These are phyloP conservation scores for Xyrauchen texanus DNA, from an alignment of 2,113 vertebrate genomes.

Conservation along the genomic window DNA sequence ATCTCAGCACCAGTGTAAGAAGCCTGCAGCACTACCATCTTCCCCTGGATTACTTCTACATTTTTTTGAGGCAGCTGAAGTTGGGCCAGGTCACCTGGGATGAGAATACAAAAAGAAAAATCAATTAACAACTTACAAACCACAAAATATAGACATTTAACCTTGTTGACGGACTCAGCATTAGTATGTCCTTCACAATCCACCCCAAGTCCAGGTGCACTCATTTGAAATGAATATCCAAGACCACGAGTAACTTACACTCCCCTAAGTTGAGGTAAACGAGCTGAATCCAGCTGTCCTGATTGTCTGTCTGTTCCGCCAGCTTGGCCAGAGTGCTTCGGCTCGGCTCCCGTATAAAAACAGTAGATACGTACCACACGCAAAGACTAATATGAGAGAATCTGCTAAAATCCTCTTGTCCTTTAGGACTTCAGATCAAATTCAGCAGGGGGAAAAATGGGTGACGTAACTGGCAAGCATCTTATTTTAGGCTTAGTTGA, in stretches of 20 bases:
- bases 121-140: not conserved
- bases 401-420: constrained; percentile 36
- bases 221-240: not conserved
- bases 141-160: not conserved
- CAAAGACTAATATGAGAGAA: constrained; percentile 1
- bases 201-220: not conserved
- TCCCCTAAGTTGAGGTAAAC: constrained; percentile 33
- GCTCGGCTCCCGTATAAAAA: not conserved
- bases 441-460: not conserved
- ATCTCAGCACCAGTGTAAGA: constrained; percentile 65
- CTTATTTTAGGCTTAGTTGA: constrained; percentile 24
- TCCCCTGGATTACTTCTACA: constrained; percentile 75
- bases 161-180: not conserved
- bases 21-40: constrained; percentile 69
- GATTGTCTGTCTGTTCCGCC: constrained; percentile 4
- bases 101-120: constrained; percentile 8
- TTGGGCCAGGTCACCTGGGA: constrained; percentile 63
- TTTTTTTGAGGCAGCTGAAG: constrained; percentile 49
- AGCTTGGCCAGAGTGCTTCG: constrained; percentile 13
- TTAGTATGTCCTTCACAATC: not conserved
- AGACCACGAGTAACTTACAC: constrained; percentile 32
- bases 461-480: not conserved
- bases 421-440: constrained; percentile 26
- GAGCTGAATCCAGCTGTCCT: constrained; percentile 35
- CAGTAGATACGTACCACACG: not conserved